Percentiles rank a stretch among this genome's conserved stretches.
Evolutionary conservation across 2,797 vertebrate species (phyloP).

Genomic region (Vireo griseus): DNA sequence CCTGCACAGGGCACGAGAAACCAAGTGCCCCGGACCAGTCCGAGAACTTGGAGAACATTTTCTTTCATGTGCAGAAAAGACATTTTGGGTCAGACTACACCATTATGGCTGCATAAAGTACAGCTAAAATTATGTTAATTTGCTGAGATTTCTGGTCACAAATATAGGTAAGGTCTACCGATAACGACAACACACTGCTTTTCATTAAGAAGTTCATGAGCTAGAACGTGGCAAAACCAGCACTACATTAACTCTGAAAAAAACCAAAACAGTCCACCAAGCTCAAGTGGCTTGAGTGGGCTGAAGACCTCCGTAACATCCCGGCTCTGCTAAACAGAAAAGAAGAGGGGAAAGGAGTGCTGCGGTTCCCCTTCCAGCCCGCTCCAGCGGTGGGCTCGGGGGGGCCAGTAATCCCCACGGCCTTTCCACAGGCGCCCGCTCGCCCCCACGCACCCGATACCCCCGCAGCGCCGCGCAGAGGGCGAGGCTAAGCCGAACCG

Average conservation of each 20-base stretch:
- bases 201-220: not conserved
- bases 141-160: not conserved
- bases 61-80: not conserved
- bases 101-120: not conserved
- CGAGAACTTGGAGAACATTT: fast-evolving
- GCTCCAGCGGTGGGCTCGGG: not conserved
- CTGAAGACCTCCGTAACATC: too few relatives aligned
- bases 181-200: not conserved
- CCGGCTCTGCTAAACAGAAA: not conserved
- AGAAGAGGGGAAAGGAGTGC: too few relatives aligned
- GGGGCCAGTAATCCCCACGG: not conserved
- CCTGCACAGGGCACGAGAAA: not conserved
- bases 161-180: not conserved
- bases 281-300: not conserved
- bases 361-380: not conserved
- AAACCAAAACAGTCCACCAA: too few relatives aligned
- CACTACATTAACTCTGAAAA: not conserved
- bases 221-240: not conserved
- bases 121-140: not conserved
- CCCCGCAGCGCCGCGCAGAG: not conserved
- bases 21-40: fast-evolving
- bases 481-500: not conserved
- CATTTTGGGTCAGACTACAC: not conserved
- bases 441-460: fast-evolving
- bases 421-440: not conserved